phyloP scores from a whole-genome alignment of 1,140 invertebrate genomes.

The Pseudomyrmex concolor region DNA sequence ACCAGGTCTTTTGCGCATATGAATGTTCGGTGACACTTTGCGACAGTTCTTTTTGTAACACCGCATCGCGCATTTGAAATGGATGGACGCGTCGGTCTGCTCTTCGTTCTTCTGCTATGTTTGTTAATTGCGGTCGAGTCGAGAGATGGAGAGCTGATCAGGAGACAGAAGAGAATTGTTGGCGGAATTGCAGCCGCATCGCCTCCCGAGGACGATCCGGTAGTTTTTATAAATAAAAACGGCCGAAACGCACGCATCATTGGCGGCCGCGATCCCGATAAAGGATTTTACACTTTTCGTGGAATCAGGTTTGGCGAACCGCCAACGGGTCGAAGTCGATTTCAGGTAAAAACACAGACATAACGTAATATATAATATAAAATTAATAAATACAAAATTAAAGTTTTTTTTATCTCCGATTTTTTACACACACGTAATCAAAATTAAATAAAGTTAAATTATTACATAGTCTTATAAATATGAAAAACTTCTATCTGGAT shows the following conservation, averaged over 20 bases:
- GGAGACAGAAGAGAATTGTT: constrained; percentile 84
- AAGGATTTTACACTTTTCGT: constrained; percentile 87
- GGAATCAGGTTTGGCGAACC: constrained; percentile 91
- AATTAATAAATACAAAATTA: not conserved
- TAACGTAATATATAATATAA: not conserved
- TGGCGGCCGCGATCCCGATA: constrained; percentile 83
- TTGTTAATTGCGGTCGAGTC: not conserved
- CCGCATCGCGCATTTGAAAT: constrained; percentile 36
- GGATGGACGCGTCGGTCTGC: constrained; percentile 10
- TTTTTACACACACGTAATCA: not conserved
- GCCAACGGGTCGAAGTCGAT: constrained; percentile 88
- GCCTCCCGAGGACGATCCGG: constrained; percentile 87
- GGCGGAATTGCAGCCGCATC: constrained; percentile 86
- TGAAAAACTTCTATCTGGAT: no score
- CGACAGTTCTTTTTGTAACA: constrained; percentile 12
- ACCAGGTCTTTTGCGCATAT: not conserved
- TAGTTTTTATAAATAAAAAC: constrained; percentile 86
- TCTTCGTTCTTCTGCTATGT: constrained; percentile 47
- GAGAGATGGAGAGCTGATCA: constrained; percentile 10
- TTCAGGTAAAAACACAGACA: constrained; percentile 85
- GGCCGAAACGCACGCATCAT: constrained; percentile 85
- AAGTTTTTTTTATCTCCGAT: not conserved
- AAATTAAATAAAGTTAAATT: no score
- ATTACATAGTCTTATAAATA: no score
- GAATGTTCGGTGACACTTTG: not conserved